Conservation (phyloP, 1,140 invertebrate genomes). For the Drosophila sproati region DNA sequence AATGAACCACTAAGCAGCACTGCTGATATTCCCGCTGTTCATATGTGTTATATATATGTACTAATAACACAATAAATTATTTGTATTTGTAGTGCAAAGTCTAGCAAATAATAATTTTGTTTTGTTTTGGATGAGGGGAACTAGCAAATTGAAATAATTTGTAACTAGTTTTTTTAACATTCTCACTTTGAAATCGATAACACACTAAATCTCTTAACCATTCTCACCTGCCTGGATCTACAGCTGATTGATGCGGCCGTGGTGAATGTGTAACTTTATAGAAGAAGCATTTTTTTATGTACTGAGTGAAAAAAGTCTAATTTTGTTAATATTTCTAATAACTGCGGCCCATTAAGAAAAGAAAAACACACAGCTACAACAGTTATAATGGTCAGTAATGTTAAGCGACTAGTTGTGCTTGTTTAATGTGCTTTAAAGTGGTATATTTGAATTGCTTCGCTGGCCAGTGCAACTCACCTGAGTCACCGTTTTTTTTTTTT, state of each 20-base stretch:
- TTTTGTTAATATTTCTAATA: constrained; percentile 35
- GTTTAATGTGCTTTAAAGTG: neutral
- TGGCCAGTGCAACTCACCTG: constrained; percentile 34
- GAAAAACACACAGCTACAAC: constrained; percentile 11
- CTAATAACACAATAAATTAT: no score
- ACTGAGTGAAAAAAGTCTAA: constrained; percentile 60
- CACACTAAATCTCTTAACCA: neutral
- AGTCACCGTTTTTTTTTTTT: constrained; percentile 26
- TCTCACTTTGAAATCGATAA: neutral
- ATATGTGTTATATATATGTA: no score
- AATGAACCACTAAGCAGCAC: neutral
- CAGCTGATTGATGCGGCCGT: constrained; percentile 33
- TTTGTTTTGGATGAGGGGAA: no score
- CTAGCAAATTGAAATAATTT: no score
- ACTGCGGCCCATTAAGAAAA: constrained; percentile 6
- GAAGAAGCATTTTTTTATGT: constrained; percentile 53
- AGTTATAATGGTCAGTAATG: constrained; percentile 53
- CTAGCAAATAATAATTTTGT: no score
- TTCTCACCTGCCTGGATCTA: constrained; percentile 11
- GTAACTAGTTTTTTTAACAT: no score
- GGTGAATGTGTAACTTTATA: constrained; percentile 32
- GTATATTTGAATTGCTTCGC: constrained; percentile 3
- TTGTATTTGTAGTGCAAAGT: no score
- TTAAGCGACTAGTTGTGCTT: neutral
- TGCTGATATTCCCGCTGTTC: neutral